Percentiles rank a stretch among this genome's conserved stretches.
These are phyloP conservation scores for Hypomesus transpacificus DNA, from an alignment of 2,113 vertebrate genomes.

Conservation along the genomic window DNA sequence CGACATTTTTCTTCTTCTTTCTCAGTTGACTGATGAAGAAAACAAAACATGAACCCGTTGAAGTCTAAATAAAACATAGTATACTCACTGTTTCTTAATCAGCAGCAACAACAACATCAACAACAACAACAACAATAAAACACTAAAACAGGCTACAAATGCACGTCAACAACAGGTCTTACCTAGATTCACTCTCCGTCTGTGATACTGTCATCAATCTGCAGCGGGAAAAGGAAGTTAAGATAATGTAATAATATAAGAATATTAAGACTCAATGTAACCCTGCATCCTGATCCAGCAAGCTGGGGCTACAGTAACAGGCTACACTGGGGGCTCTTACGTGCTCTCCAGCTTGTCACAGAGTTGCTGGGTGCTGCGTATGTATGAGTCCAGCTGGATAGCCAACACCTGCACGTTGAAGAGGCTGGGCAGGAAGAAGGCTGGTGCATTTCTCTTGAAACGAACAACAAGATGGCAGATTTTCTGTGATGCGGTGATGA, in stretches of 20 bases:
- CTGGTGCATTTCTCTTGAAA: slow-evolving; percentile 35
- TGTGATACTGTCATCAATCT: background rate
- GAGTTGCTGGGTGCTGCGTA: background rate
- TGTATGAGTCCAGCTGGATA: slow-evolving; percentile 3
- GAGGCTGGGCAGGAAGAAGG: slow-evolving; percentile 8
- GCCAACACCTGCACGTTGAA: slow-evolving; percentile 7
- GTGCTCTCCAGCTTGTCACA: slow-evolving; percentile 10
- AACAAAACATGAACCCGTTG: too few relatives aligned
- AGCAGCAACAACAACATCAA: background rate
- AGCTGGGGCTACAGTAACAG: background rate
- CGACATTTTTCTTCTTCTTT: background rate
- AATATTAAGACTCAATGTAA: background rate
- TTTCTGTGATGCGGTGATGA: too few relatives aligned
- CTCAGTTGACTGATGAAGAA: background rate
- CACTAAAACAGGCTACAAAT: background rate
- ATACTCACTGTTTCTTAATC: too few relatives aligned
- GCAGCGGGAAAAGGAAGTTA: background rate
- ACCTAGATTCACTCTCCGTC: background rate
- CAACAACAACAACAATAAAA: background rate
- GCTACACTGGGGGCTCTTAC: background rate
- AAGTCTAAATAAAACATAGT: too few relatives aligned
- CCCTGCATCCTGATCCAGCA: background rate
- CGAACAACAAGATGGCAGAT: too few relatives aligned
- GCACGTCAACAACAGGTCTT: background rate
- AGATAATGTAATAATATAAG: background rate